Percentiles rank a stretch among this genome's conserved stretches.
Conservation (phyloP, 2,888 invertebrate genomes). For the Eristalis tenax region DNA sequence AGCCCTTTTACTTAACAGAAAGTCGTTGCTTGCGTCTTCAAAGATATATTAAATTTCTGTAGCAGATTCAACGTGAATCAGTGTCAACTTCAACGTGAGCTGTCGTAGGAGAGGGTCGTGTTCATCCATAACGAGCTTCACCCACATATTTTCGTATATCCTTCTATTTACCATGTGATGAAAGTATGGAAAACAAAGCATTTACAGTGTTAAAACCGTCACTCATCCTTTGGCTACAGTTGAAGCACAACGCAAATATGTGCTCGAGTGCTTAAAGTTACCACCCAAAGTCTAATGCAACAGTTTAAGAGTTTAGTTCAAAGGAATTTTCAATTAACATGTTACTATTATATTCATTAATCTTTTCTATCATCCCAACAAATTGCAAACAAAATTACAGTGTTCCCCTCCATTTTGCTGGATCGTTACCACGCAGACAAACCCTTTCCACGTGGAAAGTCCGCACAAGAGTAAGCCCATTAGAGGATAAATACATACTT, state of each 20-base stretch:
- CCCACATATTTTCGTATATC: too few relatives aligned
- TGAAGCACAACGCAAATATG: background rate
- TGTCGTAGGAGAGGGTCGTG: too few relatives aligned
- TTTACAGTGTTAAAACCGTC: too few relatives aligned
- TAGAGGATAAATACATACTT: conserved; percentile 55
- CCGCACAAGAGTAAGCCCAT: conserved; percentile 36
- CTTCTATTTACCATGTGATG: too few relatives aligned
- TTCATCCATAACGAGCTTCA: too few relatives aligned
- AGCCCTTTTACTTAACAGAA: too few relatives aligned
- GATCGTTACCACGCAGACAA: background rate
- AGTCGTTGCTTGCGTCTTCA: too few relatives aligned
- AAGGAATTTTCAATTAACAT: background rate
- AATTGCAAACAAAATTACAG: background rate
- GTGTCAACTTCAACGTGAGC: too few relatives aligned
- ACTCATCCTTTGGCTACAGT: background rate
- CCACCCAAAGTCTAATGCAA: background rate
- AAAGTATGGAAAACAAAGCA: too few relatives aligned
- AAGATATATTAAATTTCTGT: too few relatives aligned
- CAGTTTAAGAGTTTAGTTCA: background rate
- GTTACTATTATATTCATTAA: background rate
- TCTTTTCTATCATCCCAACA: background rate
- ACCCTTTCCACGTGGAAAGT: background rate
- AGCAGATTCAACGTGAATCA: too few relatives aligned
- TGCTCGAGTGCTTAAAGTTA: background rate
- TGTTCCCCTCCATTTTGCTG: background rate